Base-by-base conservation (phyloP, 1,140 invertebrate genomes). In the Papilio xuthus region DNA sequence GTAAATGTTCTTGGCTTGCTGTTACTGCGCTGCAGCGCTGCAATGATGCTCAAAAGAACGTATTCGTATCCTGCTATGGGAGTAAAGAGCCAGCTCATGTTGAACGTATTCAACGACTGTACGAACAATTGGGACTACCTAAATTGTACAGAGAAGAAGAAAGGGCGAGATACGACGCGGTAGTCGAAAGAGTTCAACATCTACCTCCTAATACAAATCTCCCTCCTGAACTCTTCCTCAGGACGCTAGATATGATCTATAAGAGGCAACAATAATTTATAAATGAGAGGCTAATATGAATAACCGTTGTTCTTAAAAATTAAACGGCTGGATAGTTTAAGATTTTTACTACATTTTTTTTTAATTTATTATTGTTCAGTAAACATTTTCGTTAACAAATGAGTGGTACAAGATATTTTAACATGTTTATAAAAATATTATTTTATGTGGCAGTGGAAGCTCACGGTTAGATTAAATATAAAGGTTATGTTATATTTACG, bases 1-100 rank as follows among this genome's bases (percentile, higher is more conserved):
- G 97, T 32, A 99, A 99, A 94, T 99, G 98, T 91, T 95, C 97
- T 12, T 99, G 98, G 98, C 89, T 99, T 13, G 95, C 97, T 3
- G 97, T 98, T 4, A 95, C 96, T 47, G 97, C 98, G 13, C 88
- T 99, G 18, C 95, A 97, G 88, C 94, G 94, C 79, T 96, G 95
- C 73, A 96, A 94, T 82, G 86, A 94, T 0, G 90, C 95, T 53
- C 97, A 98, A 88, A 94, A 93, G 82, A 91, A 95, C 82, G 91
- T 97, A 47, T 94, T 98, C 82, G 91, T 96, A 94, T 95, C 96
- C 63, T 96, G 96, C 88, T 98, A 98, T 88, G 97, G 96, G 0
- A 90, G 89, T 15, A 82, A 95, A 13, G 95, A 98, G 84, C 92
- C 94, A 1, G 94, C 95, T 41, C 96, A 97, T 83, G 95, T 98